Percentiles rank a stretch among this genome's conserved stretches.
Evolutionary conservation across 2,888 invertebrate genomes (phyloP).

Genomic region (Melikaiella ostensackeni): DNA sequence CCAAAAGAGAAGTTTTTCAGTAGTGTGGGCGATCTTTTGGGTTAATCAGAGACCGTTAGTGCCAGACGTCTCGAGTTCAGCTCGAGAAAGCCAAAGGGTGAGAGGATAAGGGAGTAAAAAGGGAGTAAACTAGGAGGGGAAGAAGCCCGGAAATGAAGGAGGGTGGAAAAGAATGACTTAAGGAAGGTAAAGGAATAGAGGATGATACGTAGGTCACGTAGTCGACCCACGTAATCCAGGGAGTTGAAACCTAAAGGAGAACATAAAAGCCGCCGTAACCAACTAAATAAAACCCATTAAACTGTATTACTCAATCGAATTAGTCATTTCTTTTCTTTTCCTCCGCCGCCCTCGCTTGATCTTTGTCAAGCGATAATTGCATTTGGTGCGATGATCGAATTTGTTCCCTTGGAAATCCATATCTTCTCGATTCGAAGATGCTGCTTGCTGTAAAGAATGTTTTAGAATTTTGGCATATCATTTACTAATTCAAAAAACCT

Average conservation of each 20-base stretch:
- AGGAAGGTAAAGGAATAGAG: conserved; percentile 41
- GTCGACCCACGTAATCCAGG: conserved; percentile 41
- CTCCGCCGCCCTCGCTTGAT: neutral
- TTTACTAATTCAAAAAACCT: too few species aligned
- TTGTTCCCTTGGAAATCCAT: neutral
- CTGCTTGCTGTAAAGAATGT: too few species aligned
- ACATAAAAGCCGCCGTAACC: conserved; percentile 38
- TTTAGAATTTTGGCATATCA: too few species aligned
- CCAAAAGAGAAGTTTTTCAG: conserved; percentile 59
- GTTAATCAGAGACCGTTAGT: conserved; percentile 72
- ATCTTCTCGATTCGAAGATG: neutral
- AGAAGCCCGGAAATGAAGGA: conserved; percentile 49
- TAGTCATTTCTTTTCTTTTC: conserved; percentile 26
- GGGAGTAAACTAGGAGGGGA: neutral
- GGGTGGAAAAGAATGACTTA: conserved; percentile 46
- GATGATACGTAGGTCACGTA: conserved; percentile 40
- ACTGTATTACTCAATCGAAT: conserved; percentile 45
- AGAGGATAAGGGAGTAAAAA: conserved; percentile 13
- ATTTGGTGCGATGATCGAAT: neutral
- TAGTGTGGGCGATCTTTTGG: conserved; percentile 65
- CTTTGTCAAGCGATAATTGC: neutral
- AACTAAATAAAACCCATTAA: conserved; percentile 40
- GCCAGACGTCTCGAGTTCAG: conserved; percentile 70
- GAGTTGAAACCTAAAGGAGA: conserved; percentile 22
- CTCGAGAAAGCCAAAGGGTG: conserved; percentile 42